Conservation (phyloP, 1,140 invertebrate species). For the Oscheius sp. region DNA sequence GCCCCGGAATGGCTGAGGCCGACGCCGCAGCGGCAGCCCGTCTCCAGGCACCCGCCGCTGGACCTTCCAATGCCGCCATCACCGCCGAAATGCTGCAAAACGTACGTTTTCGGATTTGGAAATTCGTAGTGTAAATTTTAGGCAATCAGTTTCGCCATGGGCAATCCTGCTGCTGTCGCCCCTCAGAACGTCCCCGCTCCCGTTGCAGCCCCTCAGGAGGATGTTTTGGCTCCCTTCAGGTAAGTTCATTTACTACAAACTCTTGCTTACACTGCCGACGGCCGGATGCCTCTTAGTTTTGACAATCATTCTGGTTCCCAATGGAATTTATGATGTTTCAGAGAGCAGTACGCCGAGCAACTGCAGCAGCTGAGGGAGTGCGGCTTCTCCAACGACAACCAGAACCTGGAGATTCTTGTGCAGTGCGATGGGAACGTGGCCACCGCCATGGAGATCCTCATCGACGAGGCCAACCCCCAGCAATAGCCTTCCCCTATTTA, state of each 20-base stretch:
- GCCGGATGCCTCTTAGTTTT: too few species aligned
- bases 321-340: neutral
- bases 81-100: neutral
- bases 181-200: constrained; percentile 5
- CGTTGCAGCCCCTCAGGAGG: neutral
- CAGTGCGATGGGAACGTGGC: constrained; percentile 43
- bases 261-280: too few species aligned
- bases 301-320: too few species aligned
- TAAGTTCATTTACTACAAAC: too few species aligned
- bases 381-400: constrained; percentile 41
- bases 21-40: neutral
- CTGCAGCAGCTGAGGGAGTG: constrained; percentile 44
- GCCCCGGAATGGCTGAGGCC: neutral
- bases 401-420: constrained; percentile 38
- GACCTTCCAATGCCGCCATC: too few species aligned
- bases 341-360: constrained; percentile 28
- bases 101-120: neutral
- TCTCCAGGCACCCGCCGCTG: too few species aligned
- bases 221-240: neutral
- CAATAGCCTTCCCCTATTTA: too few species aligned
- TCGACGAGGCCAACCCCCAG: neutral
- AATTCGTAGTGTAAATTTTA: neutral
- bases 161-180: neutral
- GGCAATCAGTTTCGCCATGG: neutral
- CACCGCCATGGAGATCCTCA: constrained; percentile 44